These are phyloP conservation scores for Ochropleura plecta DNA, from an alignment of 2,888 invertebrate species.

Conservation along the genomic window DNA sequence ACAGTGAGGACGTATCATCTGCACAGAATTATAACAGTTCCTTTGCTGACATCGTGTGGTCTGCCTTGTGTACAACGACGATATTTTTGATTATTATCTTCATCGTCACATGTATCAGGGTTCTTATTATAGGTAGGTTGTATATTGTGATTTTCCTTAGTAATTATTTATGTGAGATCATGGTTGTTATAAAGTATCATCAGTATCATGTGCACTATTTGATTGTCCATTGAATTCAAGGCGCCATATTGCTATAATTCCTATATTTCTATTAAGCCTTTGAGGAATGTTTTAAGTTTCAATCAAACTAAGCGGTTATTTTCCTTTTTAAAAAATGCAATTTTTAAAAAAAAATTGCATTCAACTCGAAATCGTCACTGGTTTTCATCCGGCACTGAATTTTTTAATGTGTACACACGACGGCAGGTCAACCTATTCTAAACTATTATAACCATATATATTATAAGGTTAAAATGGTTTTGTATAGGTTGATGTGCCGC, in stretches of 20 bases:
- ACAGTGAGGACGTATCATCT: constrained; percentile 5
- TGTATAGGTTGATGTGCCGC: too few species aligned
- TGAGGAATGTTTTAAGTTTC: neutral
- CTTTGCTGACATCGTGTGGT: constrained; percentile 64
- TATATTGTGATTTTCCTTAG: constrained; percentile 28
- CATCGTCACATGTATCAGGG: constrained; percentile 69
- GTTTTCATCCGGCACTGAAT: too few species aligned
- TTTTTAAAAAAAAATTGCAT: too few species aligned
- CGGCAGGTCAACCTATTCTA: too few species aligned
- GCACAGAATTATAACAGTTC: constrained; percentile 25
- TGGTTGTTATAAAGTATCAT: neutral
- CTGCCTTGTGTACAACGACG: constrained; percentile 57
- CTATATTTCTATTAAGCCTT: neutral
- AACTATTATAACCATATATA: too few species aligned
- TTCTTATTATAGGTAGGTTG: constrained; percentile 68
- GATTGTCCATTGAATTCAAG: neutral
- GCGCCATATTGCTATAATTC: neutral
- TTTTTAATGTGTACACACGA: too few species aligned
- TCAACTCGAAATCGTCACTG: neutral
- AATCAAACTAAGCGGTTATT: neutral
- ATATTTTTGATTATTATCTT: constrained; percentile 67
- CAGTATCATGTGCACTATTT: neutral
- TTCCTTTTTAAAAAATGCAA: too few species aligned
- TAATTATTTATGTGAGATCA: constrained; percentile 16
- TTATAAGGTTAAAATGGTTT: too few species aligned